A percentile compares a stretch with the other conserved stretches of the same genome.
Conservation (phyloP, 1,140 invertebrate species). For the Tetranychus cinnabarinus region DNA sequence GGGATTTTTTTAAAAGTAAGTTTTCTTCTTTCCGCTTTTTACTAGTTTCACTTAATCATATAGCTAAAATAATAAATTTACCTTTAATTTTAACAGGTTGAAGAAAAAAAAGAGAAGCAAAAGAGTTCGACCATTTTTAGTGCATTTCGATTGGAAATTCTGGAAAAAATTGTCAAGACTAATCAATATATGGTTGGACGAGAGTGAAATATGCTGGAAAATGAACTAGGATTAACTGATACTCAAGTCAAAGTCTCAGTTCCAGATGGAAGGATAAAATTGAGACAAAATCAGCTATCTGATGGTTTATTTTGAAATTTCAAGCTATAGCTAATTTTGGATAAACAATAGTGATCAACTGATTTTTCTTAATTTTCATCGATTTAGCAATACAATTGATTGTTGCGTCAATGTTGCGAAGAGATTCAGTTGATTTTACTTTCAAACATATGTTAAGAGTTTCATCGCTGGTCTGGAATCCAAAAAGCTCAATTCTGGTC, state of each 20-base stretch:
- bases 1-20: too few species aligned
- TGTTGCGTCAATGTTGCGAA: too few species aligned
- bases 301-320: not conserved
- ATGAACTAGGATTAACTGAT: slow-evolving; percentile 63
- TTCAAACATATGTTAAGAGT: too few species aligned
- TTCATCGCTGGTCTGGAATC: too few species aligned
- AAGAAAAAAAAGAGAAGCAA: slow-evolving; percentile 26
- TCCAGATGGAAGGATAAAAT: slow-evolving; percentile 69
- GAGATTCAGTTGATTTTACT: too few species aligned
- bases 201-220: slow-evolving; percentile 63
- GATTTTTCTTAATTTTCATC: not conserved
- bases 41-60: too few species aligned
- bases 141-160: slow-evolving; percentile 62
- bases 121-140: slow-evolving; percentile 83
- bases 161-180: slow-evolving; percentile 71
- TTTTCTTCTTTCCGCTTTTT: too few species aligned
- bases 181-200: slow-evolving; percentile 92
- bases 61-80: too few species aligned
- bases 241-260: slow-evolving; percentile 95
- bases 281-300: not conserved
- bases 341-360: not conserved
- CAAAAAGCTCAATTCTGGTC: too few species aligned
- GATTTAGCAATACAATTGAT: too few species aligned
- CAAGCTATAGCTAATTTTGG: not conserved
- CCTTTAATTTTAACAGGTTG: too few species aligned